Base-by-base conservation (phyloP, 1,140 invertebrate genomes). In the Diorhabda sublineata region DNA sequence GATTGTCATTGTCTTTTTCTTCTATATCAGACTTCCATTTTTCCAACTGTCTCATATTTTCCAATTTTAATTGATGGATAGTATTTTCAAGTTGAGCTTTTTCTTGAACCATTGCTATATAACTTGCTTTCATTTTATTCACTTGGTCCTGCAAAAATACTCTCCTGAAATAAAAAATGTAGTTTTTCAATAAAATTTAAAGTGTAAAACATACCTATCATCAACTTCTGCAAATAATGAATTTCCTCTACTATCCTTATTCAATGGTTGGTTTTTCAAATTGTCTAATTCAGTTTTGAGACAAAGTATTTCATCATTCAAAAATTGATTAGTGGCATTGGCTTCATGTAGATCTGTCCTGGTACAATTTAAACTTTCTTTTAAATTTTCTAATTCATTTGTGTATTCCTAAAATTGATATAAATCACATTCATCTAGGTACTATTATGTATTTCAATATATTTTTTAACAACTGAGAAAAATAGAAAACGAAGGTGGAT, bases 201-300 rank as follows among this genome's bases (percentile, higher is more conserved):
- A 43, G 45, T 42, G 3, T 6, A 70, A 63, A 65, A 60, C 42
- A 58, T 71, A 77, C 74, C 70, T 75, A 57, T 78, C 76, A 67
- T 78, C 68, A 3, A 78, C 76, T 74, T 78, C 74, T 7, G 75
- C 76, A 75, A 78, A 78, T 58, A 78, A 62, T 42, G 77, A 78
- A 69, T 78, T 78, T 47, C 77, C 77, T 72, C 75, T 71, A 45
- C 71, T 74, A 6, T 69, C 58, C 11, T 61, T 47, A 66, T 76
- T 64, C n/a, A 74, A 45, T 5, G 76, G 75, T 66, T 73, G 68
- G 59, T 64, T 73, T 71, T 72, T 76, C 3, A 69, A n/a, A n/a
- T 41, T n/a, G 57, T 75, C 73, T 45, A 77, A 63, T 66, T 78
- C 72, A 11, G 42, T 69, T 52, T 72, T 72, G 3, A 70, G 44